Evolutionary conservation across 1,140 invertebrate species (phyloP).

Genomic region (Heliconius congener): DNA sequence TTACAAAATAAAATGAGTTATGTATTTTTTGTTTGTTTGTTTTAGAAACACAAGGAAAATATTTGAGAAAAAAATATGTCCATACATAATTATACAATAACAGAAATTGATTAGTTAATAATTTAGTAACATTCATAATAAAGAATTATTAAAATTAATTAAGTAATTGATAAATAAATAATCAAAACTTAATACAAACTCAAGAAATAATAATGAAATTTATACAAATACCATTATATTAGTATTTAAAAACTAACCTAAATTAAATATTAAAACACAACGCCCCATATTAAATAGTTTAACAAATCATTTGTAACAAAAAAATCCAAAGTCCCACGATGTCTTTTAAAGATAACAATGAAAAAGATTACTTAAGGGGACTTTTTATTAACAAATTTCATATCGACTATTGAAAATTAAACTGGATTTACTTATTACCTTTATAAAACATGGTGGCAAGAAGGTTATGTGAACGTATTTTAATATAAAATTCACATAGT

Average conservation of each 20-base stretch:
- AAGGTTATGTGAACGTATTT: constrained; percentile 29
- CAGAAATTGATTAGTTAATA: too few relatives aligned
- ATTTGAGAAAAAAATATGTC: too few relatives aligned
- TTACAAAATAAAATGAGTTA: too few relatives aligned
- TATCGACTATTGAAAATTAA: constrained; percentile 17
- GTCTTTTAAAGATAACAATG: constrained; percentile 19
- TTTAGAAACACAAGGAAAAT: too few relatives aligned
- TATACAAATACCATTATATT: too few relatives aligned
- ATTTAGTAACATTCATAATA: too few relatives aligned
- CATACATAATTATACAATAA: too few relatives aligned
- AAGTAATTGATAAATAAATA: too few relatives aligned
- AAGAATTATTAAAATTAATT: too few relatives aligned
- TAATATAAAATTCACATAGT: not conserved
- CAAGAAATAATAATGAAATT: too few relatives aligned
- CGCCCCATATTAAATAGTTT: constrained; percentile 21
- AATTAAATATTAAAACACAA: not conserved
- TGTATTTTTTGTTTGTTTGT: too few relatives aligned
- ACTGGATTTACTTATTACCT: constrained; percentile 23
- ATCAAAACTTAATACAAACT: too few relatives aligned
- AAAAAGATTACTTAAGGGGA: constrained; percentile 9
- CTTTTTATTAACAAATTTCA: constrained; percentile 1
- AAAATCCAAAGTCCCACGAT: constrained; percentile 24
- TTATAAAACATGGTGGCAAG: not conserved
- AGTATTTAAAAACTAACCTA: not conserved
- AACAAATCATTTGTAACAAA: constrained; percentile 14